Percentiles rank a stretch among this genome's conserved stretches.
Evolutionary conservation across 2,113 vertebrate species (phyloP).

Genomic region (Lampris megalopsis): DNA sequence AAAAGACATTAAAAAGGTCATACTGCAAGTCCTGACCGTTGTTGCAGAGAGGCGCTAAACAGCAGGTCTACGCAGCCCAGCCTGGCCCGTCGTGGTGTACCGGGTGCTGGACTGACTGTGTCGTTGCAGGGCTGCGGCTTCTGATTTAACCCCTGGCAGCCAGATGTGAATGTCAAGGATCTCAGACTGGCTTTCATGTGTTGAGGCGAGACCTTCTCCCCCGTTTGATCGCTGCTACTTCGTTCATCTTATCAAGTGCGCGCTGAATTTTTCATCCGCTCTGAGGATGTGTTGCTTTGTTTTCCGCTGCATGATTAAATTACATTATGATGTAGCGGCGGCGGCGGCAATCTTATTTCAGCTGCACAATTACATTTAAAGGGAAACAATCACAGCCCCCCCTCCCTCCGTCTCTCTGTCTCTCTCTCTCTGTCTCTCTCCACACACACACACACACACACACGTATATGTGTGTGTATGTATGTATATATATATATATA

Average conservation of each 20-base stretch:
- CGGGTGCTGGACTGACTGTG: not conserved
- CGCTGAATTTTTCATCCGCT: not conserved
- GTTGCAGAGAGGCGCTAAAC: not conserved
- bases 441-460: no score
- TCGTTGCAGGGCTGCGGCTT: not conserved
- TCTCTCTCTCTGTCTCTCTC: no score
- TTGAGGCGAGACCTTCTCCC: not conserved
- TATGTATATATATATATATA: no score
- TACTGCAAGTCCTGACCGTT: not conserved
- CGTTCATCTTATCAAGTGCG: not conserved
- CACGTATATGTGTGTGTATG: no score
- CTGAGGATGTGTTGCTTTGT: not conserved
- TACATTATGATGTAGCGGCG: not conserved
- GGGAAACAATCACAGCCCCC: no score
- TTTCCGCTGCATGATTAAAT: not conserved
- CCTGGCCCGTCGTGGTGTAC: not conserved
- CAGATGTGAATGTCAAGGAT: slow-evolving; percentile 13
- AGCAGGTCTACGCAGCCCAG: not conserved
- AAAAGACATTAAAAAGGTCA: not conserved
- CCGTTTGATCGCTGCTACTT: slow-evolving; percentile 2
- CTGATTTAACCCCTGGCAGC: not conserved
- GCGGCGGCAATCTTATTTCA: not conserved
- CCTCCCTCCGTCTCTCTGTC: no score
- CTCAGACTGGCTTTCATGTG: not conserved
- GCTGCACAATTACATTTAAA: no score